These are phyloP conservation scores for Tragelaphus eurycerus DNA, from an alignment of 2,797 vertebrate genomes.

Conservation along the genomic window DNA sequence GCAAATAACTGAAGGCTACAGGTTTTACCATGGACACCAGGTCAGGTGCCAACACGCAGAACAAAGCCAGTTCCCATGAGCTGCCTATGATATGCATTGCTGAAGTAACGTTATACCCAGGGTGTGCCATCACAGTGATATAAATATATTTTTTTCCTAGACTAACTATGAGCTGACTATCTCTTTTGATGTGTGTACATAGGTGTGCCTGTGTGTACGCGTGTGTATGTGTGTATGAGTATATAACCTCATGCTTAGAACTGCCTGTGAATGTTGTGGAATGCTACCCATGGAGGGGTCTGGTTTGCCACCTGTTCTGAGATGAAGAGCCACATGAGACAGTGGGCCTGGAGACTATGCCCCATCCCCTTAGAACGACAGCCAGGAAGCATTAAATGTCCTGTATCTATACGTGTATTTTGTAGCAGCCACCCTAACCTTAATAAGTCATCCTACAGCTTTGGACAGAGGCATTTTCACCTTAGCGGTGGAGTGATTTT, in stretches of 20 bases:
- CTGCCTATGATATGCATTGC: constrained; percentile 77
- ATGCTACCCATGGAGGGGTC: constrained; percentile 48
- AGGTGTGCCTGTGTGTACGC: constrained; percentile 69
- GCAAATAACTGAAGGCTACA: constrained; percentile 74
- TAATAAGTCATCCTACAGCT: constrained; percentile 71
- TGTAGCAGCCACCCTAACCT: constrained; percentile 76
- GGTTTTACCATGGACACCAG: constrained; percentile 77
- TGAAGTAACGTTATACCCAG: constrained; percentile 80
- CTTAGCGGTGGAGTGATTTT: constrained; percentile 63
- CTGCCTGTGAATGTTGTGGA: constrained; percentile 78
- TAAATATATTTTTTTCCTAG: constrained; percentile 82
- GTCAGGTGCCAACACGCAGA: constrained; percentile 73
- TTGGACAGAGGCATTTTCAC: constrained; percentile 63
- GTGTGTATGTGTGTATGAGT: not conserved
- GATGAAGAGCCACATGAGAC: constrained; percentile 27
- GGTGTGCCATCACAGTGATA: constrained; percentile 85
- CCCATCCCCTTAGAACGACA: constrained; percentile 66
- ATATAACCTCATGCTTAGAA: constrained; percentile 71
- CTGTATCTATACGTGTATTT: constrained; percentile 72
- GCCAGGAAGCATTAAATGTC: constrained; percentile 62
- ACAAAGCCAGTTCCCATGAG: constrained; percentile 76
- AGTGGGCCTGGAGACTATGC: constrained; percentile 55
- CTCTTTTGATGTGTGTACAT: constrained; percentile 80
- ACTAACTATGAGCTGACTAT: constrained; percentile 80
- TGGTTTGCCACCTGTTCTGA: constrained; percentile 56